These are phyloP conservation scores for Diplodus sargus DNA, from an alignment of 2,797 vertebrate genomes.

Conservation along the genomic window DNA sequence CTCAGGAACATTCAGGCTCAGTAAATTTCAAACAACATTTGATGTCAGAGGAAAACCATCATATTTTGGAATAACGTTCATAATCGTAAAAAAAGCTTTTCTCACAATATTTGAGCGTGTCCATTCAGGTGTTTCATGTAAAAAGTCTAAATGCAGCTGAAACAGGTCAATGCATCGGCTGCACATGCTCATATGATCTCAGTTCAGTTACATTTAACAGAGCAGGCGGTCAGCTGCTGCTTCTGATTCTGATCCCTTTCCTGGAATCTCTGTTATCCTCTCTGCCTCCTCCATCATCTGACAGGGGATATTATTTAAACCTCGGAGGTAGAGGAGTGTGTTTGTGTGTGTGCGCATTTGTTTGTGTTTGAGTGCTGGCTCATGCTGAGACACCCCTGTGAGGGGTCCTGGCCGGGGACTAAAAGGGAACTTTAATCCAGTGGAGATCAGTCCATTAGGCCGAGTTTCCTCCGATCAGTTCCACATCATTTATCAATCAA, in stretches of 20 bases:
- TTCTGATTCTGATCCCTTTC: constrained; percentile 8
- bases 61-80: neutral
- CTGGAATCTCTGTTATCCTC: constrained; percentile 16
- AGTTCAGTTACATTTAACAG: neutral
- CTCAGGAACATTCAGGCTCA: neutral
- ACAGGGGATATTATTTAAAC: constrained; percentile 37
- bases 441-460: constrained; percentile 73
- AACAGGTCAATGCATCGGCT: neutral
- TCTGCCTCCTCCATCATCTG: constrained; percentile 7
- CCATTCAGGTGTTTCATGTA: neutral
- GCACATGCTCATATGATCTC: neutral
- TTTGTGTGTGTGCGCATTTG: constrained; percentile 20
- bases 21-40: neutral
- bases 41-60: neutral
- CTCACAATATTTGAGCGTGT: neutral
- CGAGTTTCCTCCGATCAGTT: constrained; percentile 68
- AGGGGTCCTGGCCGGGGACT: constrained; percentile 48
- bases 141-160: no score
- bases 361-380: constrained; percentile 15
- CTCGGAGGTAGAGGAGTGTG: constrained; percentile 13
- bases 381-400: constrained; percentile 27
- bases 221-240: neutral
- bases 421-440: constrained; percentile 68
- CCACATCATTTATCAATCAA: constrained; percentile 73
- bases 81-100: no score